A percentile compares a stretch with the other conserved stretches of the same genome.
Conservation (phyloP, 2,888 invertebrate genomes). For the Lasioglossum morio region DNA sequence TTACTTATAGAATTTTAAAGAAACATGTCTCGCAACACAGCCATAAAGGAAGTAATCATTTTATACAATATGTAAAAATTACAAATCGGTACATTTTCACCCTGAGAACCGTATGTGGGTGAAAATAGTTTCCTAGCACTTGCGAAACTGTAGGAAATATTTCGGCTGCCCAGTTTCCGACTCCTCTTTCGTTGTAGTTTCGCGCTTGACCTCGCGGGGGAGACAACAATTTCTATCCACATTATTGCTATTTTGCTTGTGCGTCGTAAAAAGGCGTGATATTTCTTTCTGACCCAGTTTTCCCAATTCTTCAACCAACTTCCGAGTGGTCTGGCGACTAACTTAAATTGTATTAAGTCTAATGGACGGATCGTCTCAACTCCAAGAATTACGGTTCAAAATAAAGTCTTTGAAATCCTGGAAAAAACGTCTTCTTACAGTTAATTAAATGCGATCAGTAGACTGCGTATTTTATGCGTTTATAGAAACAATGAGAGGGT, state of each 20-base stretch:
- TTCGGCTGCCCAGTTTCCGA: not conserved
- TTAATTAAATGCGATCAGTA: not conserved
- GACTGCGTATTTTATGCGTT: too few species aligned
- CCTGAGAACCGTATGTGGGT: too few species aligned
- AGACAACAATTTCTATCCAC: not conserved
- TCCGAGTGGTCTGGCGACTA: not conserved
- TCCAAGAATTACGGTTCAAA: not conserved
- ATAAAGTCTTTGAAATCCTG: not conserved
- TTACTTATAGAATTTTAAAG: too few species aligned
- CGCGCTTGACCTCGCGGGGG: not conserved
- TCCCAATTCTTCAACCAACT: not conserved
- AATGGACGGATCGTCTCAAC: not conserved
- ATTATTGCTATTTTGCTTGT: not conserved
- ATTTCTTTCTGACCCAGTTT: constrained; percentile 7
- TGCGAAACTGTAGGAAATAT: not conserved
- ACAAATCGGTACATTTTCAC: too few species aligned
- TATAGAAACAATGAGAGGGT: too few species aligned
- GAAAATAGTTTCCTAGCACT: not conserved
- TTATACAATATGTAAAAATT: too few species aligned
- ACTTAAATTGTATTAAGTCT: not conserved
- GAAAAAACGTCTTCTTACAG: not conserved
- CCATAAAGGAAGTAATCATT: too few species aligned
- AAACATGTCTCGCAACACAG: too few species aligned
- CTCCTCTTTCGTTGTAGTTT: not conserved
- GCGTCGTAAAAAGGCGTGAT: not conserved